Evolutionary conservation across 2,797 vertebrate genomes (phyloP).

Genomic region (Intellagama lesueurii): DNA sequence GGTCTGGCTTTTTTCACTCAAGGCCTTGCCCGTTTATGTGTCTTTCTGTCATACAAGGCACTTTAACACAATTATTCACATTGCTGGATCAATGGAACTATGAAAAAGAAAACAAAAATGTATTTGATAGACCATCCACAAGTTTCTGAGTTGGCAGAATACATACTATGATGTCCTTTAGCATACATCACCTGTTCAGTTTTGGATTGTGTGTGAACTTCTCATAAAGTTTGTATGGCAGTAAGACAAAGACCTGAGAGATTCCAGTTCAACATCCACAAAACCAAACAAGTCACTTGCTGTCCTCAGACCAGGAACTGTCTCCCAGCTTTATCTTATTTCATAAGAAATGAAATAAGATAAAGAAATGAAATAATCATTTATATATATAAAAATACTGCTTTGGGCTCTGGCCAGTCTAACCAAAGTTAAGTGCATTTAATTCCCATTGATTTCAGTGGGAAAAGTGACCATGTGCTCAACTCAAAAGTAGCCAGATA

Average conservation of each 20-base stretch:
- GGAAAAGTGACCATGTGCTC: background rate
- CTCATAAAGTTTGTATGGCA: background rate
- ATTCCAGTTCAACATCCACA: background rate
- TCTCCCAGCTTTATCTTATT: background rate
- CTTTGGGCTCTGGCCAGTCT: background rate
- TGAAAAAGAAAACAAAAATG: slow-evolving; percentile 37
- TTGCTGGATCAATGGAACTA: slow-evolving; percentile 40
- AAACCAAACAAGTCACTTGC: background rate
- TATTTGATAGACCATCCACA: background rate
- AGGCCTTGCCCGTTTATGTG: slow-evolving; percentile 46
- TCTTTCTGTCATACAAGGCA: slow-evolving; percentile 52
- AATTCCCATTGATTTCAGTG: background rate
- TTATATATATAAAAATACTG: background rate
- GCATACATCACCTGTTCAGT: background rate
- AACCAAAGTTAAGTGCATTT: background rate
- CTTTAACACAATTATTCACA: slow-evolving; percentile 56
- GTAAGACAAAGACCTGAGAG: background rate
- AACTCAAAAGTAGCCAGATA: background rate
- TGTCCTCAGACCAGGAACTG: background rate
- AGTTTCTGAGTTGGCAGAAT: slow-evolving; percentile 16
- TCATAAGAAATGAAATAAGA: no score
- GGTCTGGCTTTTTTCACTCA: slow-evolving; percentile 50
- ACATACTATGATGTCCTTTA: background rate
- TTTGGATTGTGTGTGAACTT: background rate
- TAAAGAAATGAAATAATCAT: no score